Evolutionary conservation across 2,113 vertebrate genomes (phyloP), one percentile per base, ranked within the genome.

Genomic region (Anseranas semipalmata): DNA sequence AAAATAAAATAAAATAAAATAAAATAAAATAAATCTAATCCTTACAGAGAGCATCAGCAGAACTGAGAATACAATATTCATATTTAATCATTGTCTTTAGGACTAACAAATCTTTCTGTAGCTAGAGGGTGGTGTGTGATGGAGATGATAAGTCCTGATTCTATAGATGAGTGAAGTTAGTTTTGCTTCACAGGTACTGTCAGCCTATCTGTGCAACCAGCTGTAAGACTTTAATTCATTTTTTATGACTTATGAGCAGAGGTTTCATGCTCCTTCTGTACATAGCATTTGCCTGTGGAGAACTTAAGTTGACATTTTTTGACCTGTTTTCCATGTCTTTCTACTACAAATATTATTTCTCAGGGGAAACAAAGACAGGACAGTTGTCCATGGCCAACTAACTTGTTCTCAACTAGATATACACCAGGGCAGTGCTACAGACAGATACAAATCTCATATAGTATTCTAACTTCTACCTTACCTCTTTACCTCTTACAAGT

Each of bases 291-390:
- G 17, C 30, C n/a, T 32, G 32, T 2, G 0, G 32, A 72, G 27
- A 67, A 52, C 4, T 67, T 65, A 67, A 41, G 6, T 32, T 80
- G 24, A 52, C 27, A 33, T 41, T 83, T 67, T 10, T 68, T 52
- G 63, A 24, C 50, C n/a, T 62, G 8, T 10, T 55, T 52, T 52
- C 7, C 9, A 9, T 24, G 7, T 75, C 24, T 75, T 82, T 87
- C 52, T 45, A 55, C n/a, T 37, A 53, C 20, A 59, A n/a, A 67
- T 72, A 46, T 19, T 55, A 72, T 82, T 90, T 88, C 10, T 55
- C 0, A 0, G 9, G 8, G 45, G 6, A 89, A 74, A 66, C 2
- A 70, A 60, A 77, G 22, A 22, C 53, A 53, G 6, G 10, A 75
- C 27, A 63, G 15, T 13, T 59, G 2, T 58, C 56, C 15, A 15